Evolutionary conservation across 2,797 vertebrate genomes (phyloP), one percentile per base, ranked within the genome.

Genomic region (Sebastes melanostomus): DNA sequence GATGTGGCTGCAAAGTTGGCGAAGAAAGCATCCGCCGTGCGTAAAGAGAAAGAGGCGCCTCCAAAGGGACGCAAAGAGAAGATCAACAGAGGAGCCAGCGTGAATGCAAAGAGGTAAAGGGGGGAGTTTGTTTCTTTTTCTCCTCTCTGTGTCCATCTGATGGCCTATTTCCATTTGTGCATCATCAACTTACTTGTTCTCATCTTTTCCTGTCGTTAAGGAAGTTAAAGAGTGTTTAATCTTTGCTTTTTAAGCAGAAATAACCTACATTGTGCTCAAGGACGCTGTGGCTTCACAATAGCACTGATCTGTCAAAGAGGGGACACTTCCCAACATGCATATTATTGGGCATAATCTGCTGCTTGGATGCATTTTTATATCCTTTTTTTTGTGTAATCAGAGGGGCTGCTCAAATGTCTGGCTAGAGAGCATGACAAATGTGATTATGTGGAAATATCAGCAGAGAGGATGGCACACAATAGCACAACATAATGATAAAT

Each of bases 71-170:
- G 87, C 2, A 92, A 79, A 80, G 83, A 84, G 24, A 25, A 63
- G 2, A 32, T 54, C 52, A 68, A 16, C 6, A 86, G 82, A 88
- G 84, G 84, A 66, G 90, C 76, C 78, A 50, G 80, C 78, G 83
- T 66, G 80, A 91, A 89, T 12, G 88, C 83, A 13, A 95, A 91
- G 92, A 93, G 95, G 96, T 96, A 42, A 42, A 42, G 92, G 88
- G 92, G 61, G 66, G 76, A 69, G 62, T 75, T 87, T 66, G 50
- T 81, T 74, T 84, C 42, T 55, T 55, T n/a, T 32, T 58, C 62
- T 62, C 46, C 16, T 18, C 46, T 50, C 46, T 50, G 46, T 46
- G 42, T 20, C 46, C 16, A 50, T 50, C 18, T 50, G 0, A 50
- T 50, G 18, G 46, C n/a, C 8, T 66, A 34, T 16, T 42, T 29